Evolutionary conservation across 2,797 vertebrate genomes (phyloP).

Genomic region (Pogoniulus pusillus): DNA sequence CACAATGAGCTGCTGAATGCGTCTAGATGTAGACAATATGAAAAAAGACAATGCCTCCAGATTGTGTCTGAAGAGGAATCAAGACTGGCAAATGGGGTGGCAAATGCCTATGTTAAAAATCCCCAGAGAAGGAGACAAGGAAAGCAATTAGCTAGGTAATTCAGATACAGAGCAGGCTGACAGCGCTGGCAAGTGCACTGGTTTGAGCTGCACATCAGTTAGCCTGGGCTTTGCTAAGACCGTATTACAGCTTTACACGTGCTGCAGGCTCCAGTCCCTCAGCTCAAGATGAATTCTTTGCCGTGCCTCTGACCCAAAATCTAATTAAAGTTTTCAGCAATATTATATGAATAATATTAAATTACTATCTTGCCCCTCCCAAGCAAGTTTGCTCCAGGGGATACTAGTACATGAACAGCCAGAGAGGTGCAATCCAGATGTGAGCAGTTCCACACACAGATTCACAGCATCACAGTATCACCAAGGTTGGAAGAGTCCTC

Average conservation of each 20-base stretch:
- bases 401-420: neutral
- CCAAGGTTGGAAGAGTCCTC: no score
- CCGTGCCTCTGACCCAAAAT: neutral
- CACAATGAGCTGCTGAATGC: neutral
- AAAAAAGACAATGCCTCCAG: neutral
- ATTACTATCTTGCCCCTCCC: neutral
- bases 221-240: neutral
- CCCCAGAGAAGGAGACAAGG: neutral
- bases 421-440: neutral
- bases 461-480: no score
- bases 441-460: neutral
- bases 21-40: neutral
- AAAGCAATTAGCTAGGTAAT: neutral
- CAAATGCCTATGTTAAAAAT: neutral
- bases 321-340: neutral
- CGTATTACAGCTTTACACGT: rapidly evolving
- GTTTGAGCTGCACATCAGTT: rapidly evolving
- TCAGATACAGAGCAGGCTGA: neutral
- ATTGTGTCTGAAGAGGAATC: neutral
- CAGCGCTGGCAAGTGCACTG: neutral
- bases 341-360: neutral
- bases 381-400: neutral
- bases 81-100: neutral
- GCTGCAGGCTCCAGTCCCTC: rapidly evolving
- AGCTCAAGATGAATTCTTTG: neutral